Evolutionary conservation across 64 coral and sea anemone species (phyloP), one percentile per base, ranked within the genome.

Genomic region (Exaiptasia diaphana): DNA sequence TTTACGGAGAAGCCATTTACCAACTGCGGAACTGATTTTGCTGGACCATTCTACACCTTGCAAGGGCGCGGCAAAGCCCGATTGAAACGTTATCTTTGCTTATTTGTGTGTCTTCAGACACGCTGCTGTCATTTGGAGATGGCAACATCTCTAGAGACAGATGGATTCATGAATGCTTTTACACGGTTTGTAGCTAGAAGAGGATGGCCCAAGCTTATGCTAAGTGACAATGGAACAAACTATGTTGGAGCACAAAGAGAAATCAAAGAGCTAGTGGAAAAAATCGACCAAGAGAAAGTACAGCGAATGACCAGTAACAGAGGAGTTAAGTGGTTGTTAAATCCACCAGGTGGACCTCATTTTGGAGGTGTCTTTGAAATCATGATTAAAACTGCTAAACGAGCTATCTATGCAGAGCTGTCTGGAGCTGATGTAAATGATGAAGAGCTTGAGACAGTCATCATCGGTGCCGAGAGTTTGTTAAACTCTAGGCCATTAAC

Each of bases 41-140:
- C 26, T 27, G 68, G 82, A 60, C 79, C 80, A 5, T 77, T 53
- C 50, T 43, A 58, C 7, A 68, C 72, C 13, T 11, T 70, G n/a
- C 76, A 72, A 36, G 85, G 38, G 13, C 24, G 76, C 29, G 53
- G 45, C 6, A 31, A 75, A 40, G 8, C 46, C 13, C 43, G 50
- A 4, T 4, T 41, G 0, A 90, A 90, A 46, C 32, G 70, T 18
- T 90, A 90, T 53, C 38, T 83, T 32, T 77, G 88, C 70, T 42
- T 78, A 14, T 90, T 90, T 43, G 0, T 83, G 38, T 84, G 79
- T 26, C 26, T 90, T 38, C 79, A 83, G 35, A 83, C 88, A 0
- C 71, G 64, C 29, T 83, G 79, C 31, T 83, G 58, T 33, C 73
- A 84, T 41, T 76, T 90, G 39, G 88, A 90, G 44, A 83, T 90